Evolutionary conservation across 2,888 invertebrate genomes (phyloP).

Genomic region (Masnerella sp.): DNA sequence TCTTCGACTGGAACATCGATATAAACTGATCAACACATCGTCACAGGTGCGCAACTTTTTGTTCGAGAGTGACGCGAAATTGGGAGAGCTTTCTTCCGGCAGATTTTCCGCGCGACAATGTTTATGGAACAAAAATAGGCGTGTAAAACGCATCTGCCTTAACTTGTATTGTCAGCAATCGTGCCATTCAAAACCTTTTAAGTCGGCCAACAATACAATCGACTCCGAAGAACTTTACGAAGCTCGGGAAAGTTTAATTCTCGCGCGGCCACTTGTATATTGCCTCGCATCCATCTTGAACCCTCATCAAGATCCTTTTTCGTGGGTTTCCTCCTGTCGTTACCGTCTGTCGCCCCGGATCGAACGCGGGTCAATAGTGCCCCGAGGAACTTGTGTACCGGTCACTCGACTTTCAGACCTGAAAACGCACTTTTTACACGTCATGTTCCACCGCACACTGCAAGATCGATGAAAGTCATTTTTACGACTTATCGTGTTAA

Average conservation of each 20-base stretch:
- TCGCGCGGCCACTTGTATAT: conserved; percentile 68
- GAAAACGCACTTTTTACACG: conserved; percentile 34
- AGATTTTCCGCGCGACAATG: conserved; percentile 21
- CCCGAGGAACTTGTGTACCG: conserved; percentile 65
- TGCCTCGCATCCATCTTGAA: conserved; percentile 72
- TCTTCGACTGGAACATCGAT: too few relatives aligned
- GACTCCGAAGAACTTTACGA: conserved; percentile 55
- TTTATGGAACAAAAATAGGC: conserved; percentile 29
- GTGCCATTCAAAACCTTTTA: conserved; percentile 43
- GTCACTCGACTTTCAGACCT: conserved; percentile 51
- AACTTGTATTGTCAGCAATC: conserved; percentile 42
- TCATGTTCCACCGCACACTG: conserved; percentile 38
- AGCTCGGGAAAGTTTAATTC: conserved; percentile 62
- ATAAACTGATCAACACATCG: conserved; percentile 23
- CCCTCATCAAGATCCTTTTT: conserved; percentile 73
- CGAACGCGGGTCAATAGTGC: conserved; percentile 71
- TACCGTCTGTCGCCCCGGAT: conserved; percentile 66
- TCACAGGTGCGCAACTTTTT: conserved; percentile 24
- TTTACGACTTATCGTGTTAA: neutral
- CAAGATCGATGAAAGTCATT: conserved; percentile 20
- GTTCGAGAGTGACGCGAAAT: conserved; percentile 1
- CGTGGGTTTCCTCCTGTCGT: conserved; percentile 67
- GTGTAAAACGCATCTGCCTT: conserved; percentile 14
- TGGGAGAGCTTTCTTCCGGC: conserved; percentile 6
- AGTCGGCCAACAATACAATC: conserved; percentile 53